Percentiles rank a stretch among this genome's conserved stretches.
phyloP scores from a whole-genome alignment of 2,888 invertebrate species.

The Mylabris sibirica region DNA sequence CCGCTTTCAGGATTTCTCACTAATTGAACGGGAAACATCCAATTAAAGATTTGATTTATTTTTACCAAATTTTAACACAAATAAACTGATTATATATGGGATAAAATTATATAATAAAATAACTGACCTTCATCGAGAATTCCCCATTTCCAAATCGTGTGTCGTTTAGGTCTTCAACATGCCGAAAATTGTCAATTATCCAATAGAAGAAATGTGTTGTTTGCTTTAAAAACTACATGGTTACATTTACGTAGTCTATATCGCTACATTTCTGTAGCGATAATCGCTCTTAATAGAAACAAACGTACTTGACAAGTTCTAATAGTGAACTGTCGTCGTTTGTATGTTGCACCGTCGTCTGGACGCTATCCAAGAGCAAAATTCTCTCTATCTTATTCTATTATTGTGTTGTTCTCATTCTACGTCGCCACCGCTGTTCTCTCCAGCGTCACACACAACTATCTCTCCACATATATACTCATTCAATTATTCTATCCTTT shows the following conservation, averaged over 20 bases:
- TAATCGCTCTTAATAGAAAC: conserved; percentile 8
- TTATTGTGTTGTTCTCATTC: conserved; percentile 41
- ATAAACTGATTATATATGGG: neutral
- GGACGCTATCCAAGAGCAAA: conserved; percentile 52
- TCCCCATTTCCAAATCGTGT: neutral
- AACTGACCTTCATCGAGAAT: conserved; percentile 6
- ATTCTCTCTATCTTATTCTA: neutral
- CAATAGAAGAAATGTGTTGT: neutral
- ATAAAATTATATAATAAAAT: neutral
- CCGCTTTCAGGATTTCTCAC: neutral
- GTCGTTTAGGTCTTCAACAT: neutral
- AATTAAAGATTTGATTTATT: too few relatives aligned
- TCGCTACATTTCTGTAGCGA: conserved; percentile 19
- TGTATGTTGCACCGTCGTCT: conserved; percentile 54
- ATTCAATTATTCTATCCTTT: neutral
- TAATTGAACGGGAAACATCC: neutral
- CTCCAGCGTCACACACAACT: conserved; percentile 15
- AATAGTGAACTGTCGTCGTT: conserved; percentile 55
- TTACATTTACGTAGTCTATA: conserved; percentile 17
- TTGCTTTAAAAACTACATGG: conserved; percentile 18
- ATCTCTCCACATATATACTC: conserved; percentile 16
- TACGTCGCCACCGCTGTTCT: conserved; percentile 36
- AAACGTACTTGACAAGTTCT: conserved; percentile 50
- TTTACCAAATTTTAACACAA: neutral
- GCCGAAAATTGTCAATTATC: neutral